Conservation (phyloP, 92 coral and sea anemone species). For the Meandrina meandrites region DNA sequence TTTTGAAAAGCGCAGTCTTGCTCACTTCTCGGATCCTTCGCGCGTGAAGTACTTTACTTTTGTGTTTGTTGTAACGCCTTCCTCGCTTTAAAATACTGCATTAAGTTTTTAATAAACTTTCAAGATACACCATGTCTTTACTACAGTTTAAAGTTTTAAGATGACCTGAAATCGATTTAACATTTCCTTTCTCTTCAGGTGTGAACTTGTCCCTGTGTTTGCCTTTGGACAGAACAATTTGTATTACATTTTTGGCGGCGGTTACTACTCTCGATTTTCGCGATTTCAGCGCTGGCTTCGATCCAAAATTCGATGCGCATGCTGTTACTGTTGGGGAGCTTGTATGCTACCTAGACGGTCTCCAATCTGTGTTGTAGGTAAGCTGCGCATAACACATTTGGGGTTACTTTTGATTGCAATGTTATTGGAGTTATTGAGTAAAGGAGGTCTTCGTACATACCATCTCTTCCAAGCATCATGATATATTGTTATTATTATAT, state of each 20-base stretch:
- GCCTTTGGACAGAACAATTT: slow-evolving; percentile 78
- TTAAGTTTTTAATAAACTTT: no score
- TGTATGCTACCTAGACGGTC: slow-evolving; percentile 57
- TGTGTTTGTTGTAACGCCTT: no score
- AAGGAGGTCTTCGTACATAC: no score
- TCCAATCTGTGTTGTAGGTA: slow-evolving; percentile 71
- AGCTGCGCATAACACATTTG: background rate
- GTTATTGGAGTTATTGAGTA: background rate
- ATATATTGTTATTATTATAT: background rate
- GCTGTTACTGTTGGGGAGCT: slow-evolving; percentile 46
- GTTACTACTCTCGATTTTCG: background rate
- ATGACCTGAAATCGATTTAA: background rate
- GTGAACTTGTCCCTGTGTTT: slow-evolving; percentile 75
- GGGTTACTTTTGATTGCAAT: background rate
- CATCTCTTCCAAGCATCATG: background rate
- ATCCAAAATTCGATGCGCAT: slow-evolving; percentile 31
- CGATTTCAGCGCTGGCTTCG: slow-evolving; percentile 41
- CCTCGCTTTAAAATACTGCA: no score
- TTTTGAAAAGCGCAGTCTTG: no score
- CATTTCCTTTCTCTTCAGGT: slow-evolving; percentile 20
- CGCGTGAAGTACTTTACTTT: no score
- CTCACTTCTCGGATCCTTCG: no score
- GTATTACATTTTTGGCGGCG: background rate
- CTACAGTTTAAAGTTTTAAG: background rate
- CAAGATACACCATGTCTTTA: no score